These are phyloP conservation scores for Drosophila takahashii DNA, from an alignment of 1,140 invertebrate genomes.

Conservation along the genomic window DNA sequence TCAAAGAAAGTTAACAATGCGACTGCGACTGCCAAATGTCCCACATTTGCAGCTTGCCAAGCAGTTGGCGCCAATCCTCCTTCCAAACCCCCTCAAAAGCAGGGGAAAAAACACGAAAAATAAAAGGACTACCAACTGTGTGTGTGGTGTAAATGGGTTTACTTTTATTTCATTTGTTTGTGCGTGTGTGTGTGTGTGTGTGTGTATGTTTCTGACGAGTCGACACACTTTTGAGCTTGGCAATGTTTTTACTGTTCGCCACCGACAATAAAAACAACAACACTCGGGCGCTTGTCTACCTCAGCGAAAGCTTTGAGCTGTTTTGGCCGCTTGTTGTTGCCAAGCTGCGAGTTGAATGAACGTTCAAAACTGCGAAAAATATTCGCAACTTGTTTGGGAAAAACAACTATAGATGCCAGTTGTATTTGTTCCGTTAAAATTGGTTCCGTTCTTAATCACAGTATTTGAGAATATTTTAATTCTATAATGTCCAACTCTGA, in stretches of 20 bases:
- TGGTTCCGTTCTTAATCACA: too few species aligned
- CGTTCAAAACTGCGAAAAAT: slow-evolving; percentile 29
- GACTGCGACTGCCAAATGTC: slow-evolving; percentile 76
- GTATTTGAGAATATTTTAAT: too few species aligned
- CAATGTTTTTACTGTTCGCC: slow-evolving; percentile 64
- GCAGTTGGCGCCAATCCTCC: slow-evolving; percentile 53
- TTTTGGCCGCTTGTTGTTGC: slow-evolving; percentile 56
- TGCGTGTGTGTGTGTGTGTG: slow-evolving; percentile 39
- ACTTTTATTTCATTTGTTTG: slow-evolving; percentile 81
- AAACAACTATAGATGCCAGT: not conserved
- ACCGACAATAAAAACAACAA: slow-evolving; percentile 42
- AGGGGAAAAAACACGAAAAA: not conserved
- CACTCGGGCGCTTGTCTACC: slow-evolving; percentile 36
- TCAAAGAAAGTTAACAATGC: slow-evolving; percentile 81
- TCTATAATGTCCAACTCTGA: too few species aligned
- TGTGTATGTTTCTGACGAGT: slow-evolving; percentile 62
- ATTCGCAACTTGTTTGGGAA: not conserved
- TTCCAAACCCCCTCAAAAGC: not conserved
- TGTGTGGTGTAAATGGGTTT: slow-evolving; percentile 80
- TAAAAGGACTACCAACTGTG: slow-evolving; percentile 15
- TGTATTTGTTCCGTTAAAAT: not conserved
- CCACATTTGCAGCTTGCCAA: slow-evolving; percentile 76
- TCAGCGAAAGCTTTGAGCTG: slow-evolving; percentile 20
- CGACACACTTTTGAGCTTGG: slow-evolving; percentile 75
- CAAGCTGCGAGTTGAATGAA: slow-evolving; percentile 44